phyloP scores from a whole-genome alignment of 2,113 vertebrate genomes.

The Ceyx cyanopectus region DNA sequence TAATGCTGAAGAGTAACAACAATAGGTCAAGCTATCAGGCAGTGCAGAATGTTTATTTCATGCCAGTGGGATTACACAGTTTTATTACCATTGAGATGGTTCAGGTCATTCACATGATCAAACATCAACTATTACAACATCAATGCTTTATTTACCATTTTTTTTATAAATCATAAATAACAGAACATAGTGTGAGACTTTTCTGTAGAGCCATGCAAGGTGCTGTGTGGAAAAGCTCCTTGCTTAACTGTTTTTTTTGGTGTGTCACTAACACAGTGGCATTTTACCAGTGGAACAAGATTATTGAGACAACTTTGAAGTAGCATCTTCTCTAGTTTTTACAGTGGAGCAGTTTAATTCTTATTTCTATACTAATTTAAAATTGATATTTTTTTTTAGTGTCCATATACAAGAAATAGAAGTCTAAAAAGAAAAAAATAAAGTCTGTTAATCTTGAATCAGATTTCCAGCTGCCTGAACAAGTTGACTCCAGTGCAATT shows the following conservation, averaged over 20 bases:
- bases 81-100: not conserved
- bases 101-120: not conserved
- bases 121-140: not conserved
- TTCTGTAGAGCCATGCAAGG: not conserved
- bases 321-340: not conserved
- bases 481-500: constrained; percentile 40
- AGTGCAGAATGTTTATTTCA: not conserved
- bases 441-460: not conserved
- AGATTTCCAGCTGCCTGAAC: constrained; percentile 30
- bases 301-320: not conserved
- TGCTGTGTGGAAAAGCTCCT: not conserved
- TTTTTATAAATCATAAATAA: not conserved
- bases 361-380: not conserved
- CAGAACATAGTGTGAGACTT: not conserved
- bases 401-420: not conserved
- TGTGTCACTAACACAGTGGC: fast-evolving
- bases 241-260: not conserved
- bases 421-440: not conserved
- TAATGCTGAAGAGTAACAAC: not conserved
- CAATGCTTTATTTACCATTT: not conserved
- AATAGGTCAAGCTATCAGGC: not conserved
- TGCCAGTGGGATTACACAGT: not conserved
- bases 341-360: not conserved
- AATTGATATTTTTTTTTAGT: not conserved
- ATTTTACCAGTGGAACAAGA: not conserved